These are phyloP conservation scores for Allophyes oxyacanthae DNA, from an alignment of 2,888 invertebrate genomes.

Conservation along the genomic window DNA sequence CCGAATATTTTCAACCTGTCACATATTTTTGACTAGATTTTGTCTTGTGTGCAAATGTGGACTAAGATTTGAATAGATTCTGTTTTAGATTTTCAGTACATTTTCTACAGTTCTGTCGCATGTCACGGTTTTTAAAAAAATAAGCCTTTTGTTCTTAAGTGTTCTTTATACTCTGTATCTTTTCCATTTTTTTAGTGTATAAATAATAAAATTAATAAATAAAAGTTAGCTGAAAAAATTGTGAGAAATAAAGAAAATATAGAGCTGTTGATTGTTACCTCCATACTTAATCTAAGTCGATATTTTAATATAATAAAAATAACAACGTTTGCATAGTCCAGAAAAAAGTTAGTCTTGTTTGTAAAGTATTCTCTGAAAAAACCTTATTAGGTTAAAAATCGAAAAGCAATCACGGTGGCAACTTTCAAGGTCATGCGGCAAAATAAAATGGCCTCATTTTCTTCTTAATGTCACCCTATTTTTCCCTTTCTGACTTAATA, in stretches of 20 bases:
- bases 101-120: no score
- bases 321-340: no score
- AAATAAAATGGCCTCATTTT: slow-evolving; percentile 4
- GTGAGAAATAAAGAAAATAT: no score
- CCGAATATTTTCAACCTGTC: slow-evolving; percentile 28
- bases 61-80: slow-evolving; percentile 22
- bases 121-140: no score
- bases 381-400: slow-evolving; percentile 1
- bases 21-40: slow-evolving; percentile 31
- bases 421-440: background rate
- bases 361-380: background rate
- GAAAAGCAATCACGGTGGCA: no score
- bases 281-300: no score
- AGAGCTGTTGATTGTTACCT: no score
- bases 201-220: no score
- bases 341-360: background rate
- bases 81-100: background rate
- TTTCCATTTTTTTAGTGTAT: background rate
- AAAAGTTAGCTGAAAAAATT: no score
- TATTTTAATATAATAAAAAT: no score
- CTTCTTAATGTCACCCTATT: slow-evolving; percentile 9
- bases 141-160: no score
- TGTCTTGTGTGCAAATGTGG: slow-evolving; percentile 14
- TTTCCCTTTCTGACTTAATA: slow-evolving; percentile 1
- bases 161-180: no score